A percentile compares a stretch with the other conserved stretches of the same genome.
Evolutionary conservation across 1,140 invertebrate species (phyloP).

Genomic region (Paralvinella palmiformis): DNA sequence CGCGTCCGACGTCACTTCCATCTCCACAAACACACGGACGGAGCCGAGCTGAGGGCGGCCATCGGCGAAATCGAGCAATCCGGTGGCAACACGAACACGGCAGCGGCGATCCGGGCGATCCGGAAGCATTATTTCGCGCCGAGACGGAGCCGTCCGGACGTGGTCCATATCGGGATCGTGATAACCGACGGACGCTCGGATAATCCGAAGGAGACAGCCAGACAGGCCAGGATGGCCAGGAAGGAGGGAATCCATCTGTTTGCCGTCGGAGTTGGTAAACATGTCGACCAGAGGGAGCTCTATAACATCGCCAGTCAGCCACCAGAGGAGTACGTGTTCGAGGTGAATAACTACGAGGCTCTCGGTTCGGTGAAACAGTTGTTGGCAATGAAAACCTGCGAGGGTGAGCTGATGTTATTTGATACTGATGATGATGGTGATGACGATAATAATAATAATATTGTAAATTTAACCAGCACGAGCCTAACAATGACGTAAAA

Average conservation of each 20-base stretch:
- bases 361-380: conserved; percentile 13
- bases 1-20: not conserved
- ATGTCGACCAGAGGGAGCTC: conserved; percentile 9
- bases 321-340: conserved; percentile 11
- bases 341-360: conserved; percentile 13
- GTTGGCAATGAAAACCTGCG: conserved; percentile 11
- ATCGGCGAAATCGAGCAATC: not conserved
- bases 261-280: conserved; percentile 18
- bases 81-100: conserved; percentile 13
- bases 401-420: not conserved
- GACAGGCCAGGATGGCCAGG: not conserved
- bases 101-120: not conserved
- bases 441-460: not conserved
- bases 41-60: not conserved
- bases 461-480: not conserved
- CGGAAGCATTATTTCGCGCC: conserved; percentile 1
- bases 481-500: not conserved
- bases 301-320: conserved; percentile 16
- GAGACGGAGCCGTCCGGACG: not conserved
- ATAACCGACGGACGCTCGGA: conserved; percentile 16
- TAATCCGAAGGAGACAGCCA: not conserved
- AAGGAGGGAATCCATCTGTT: conserved; percentile 21
- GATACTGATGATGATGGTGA: not conserved
- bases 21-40: not conserved
- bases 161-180: conserved; percentile 7